Evolutionary conservation across 1,140 invertebrate genomes (phyloP), one percentile per base, ranked within the genome.

Genomic region (Ostrea denselamellosa): DNA sequence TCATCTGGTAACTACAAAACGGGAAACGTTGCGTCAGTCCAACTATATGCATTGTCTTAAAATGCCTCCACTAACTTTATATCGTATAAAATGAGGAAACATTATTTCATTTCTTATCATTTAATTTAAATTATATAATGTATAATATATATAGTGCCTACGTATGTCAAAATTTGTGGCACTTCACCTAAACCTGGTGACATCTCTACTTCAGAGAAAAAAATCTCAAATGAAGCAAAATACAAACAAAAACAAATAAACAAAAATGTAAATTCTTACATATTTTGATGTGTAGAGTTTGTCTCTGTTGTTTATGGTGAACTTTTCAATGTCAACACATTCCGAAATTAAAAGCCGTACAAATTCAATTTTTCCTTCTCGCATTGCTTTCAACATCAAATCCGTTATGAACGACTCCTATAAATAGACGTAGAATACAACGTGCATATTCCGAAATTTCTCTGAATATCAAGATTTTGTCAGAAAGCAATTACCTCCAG

Each of bases 241-340:
- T 44, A 44, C 34, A 44, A 44, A 44, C 2, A 44, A 44, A 44
- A 44, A 44, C 34, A 44, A 44, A 44, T 1, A 44, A 44, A 44
- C 34, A 44, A 44, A 44, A 44, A 44, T n/a, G n/a, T 17, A 0
- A 34, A 77, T 28, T 25, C 68, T 34, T 77, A 77, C 68, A 77
- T 77, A 77, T 77, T 34, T 77, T 77, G 68, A 77, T 77, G 68
- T 34, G 28, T 77, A 77, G 28, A 77, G 68, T 77, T 77, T 77
- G 68, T 77, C 68, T 34, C 25, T 77, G 28, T 77, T 77, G 28
- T 77, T 77, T 10, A 77, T 22, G 0, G 25, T 22, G 3, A 77
- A 77, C 25, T 77, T 77, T 14, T 77, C 25, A 4, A 77, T 77
- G 28, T 77, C 68, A 14, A 83, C 51, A 19, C 82, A 83, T 52